Percentiles rank a stretch among this genome's conserved stretches.
These are phyloP conservation scores for Drosophila paracracens DNA, from an alignment of 2,888 invertebrate species.

Conservation along the genomic window DNA sequence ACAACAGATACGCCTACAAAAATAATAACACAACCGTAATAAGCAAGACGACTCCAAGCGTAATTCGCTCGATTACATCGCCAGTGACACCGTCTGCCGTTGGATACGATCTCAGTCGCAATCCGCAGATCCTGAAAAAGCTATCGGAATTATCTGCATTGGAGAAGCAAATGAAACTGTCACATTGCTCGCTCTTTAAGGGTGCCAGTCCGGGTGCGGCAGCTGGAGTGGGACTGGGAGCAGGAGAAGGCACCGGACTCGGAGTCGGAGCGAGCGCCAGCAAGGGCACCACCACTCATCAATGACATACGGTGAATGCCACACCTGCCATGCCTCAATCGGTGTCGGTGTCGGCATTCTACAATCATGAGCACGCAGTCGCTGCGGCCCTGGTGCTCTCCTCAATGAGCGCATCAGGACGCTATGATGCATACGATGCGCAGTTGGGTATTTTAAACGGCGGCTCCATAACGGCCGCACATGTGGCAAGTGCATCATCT, in stretches of 20 bases:
- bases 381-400: slow-evolving; percentile 81
- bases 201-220: slow-evolving; percentile 9
- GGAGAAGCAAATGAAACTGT: slow-evolving; percentile 56
- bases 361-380: slow-evolving; percentile 81
- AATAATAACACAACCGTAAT: slow-evolving; percentile 34
- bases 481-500: slow-evolving; percentile 24
- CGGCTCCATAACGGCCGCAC: slow-evolving; percentile 44
- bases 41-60: slow-evolving; percentile 17
- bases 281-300: slow-evolving; percentile 52
- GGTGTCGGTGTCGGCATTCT: slow-evolving; percentile 79
- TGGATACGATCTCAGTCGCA: slow-evolving; percentile 49
- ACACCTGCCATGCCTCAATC: slow-evolving; percentile 52
- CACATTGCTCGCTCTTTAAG: slow-evolving; percentile 41
- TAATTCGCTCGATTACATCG: slow-evolving; percentile 27
- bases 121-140: slow-evolving; percentile 48
- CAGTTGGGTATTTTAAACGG: slow-evolving; percentile 63
- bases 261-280: slow-evolving; percentile 27
- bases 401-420: slow-evolving; percentile 75
- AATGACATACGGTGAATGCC: slow-evolving; percentile 79
- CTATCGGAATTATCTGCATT: slow-evolving; percentile 53
- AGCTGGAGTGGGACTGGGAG: slow-evolving; percentile 18
- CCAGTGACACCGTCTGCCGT: slow-evolving; percentile 4
- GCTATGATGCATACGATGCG: slow-evolving; percentile 55
- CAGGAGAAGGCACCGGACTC: slow-evolving; percentile 11
- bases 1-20: slow-evolving; percentile 56